These are phyloP conservation scores for Stenoptilia bipunctidactyla DNA, from an alignment of 2,888 invertebrate species.

Conservation along the genomic window DNA sequence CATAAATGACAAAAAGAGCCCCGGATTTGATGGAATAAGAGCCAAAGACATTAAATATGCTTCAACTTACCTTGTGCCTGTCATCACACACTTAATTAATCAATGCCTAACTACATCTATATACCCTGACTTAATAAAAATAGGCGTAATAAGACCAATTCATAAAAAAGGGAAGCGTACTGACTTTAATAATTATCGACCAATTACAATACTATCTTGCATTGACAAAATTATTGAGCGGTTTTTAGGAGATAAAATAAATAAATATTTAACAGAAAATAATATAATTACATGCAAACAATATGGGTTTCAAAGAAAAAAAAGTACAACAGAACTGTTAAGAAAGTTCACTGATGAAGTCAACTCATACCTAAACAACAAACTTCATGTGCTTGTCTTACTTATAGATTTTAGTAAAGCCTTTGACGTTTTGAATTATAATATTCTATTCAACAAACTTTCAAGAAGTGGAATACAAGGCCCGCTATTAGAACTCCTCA, in stretches of 20 bases:
- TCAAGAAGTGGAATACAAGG: conserved; percentile 13
- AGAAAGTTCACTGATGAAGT: conserved; percentile 11
- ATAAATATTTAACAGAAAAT: conserved; percentile 6
- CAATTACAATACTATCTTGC: conserved; percentile 1
- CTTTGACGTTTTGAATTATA: too few species aligned
- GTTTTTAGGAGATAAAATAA: background rate
- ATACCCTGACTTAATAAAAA: too few species aligned
- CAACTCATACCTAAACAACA: conserved; percentile 6
- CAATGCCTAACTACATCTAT: too few species aligned
- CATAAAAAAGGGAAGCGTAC: conserved; percentile 2
- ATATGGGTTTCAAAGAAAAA: conserved; percentile 9
- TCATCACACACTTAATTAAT: too few species aligned
- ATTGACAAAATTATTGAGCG: background rate
- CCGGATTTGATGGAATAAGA: too few species aligned
- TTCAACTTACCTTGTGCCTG: too few species aligned
- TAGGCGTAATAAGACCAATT: conserved; percentile 16
- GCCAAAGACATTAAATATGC: too few species aligned
- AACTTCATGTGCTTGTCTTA: background rate
- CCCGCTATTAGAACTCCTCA: conserved; percentile 10
- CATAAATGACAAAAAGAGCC: too few species aligned
- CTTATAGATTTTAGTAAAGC: conserved; percentile 10
- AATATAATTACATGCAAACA: conserved; percentile 8
- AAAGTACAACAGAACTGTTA: conserved; percentile 7
- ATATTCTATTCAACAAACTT: too few species aligned
- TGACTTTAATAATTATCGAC: conserved; percentile 2